Evolutionary conservation across 2,888 invertebrate species (phyloP).

Genomic region (Lepidocyrtoides sp.): DNA sequence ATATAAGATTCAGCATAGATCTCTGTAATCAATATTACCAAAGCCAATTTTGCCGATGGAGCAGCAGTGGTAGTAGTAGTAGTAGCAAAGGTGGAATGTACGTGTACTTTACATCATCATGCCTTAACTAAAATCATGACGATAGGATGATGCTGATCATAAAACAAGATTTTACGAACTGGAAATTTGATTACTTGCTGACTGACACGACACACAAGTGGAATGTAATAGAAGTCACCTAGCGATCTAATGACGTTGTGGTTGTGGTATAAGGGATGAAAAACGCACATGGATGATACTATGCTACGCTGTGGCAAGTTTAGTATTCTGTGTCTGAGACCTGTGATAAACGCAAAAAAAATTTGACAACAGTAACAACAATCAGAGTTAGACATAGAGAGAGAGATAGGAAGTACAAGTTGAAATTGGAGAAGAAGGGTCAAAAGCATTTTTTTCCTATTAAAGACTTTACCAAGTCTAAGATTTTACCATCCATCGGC

Average conservation of each 20-base stretch:
- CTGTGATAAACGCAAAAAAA: background rate
- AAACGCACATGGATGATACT: background rate
- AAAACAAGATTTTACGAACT: conserved; percentile 77
- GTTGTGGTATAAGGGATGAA: background rate
- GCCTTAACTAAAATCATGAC: background rate
- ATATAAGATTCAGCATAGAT: background rate
- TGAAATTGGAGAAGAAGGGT: background rate
- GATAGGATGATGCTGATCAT: conserved; percentile 55
- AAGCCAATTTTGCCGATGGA: conserved; percentile 58
- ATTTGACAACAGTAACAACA: background rate
- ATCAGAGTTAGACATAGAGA: background rate
- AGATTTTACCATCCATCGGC: background rate
- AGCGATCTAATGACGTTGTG: conserved; percentile 4
- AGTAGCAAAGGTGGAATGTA: conserved; percentile 39
- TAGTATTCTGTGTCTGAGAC: background rate
- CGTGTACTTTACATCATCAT: background rate
- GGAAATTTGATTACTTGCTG: conserved; percentile 78
- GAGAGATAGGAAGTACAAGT: background rate
- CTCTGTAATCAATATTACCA: conserved; percentile 51
- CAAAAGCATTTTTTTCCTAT: conserved; percentile 16
- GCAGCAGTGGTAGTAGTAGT: too few species aligned
- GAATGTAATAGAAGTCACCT: conserved; percentile 66
- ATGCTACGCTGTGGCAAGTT: background rate
- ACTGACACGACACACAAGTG: conserved; percentile 79
- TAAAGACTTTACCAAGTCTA: background rate